Evolutionary conservation across 2,113 vertebrate species (phyloP).

Genomic region (Chloroceryle aenea): DNA sequence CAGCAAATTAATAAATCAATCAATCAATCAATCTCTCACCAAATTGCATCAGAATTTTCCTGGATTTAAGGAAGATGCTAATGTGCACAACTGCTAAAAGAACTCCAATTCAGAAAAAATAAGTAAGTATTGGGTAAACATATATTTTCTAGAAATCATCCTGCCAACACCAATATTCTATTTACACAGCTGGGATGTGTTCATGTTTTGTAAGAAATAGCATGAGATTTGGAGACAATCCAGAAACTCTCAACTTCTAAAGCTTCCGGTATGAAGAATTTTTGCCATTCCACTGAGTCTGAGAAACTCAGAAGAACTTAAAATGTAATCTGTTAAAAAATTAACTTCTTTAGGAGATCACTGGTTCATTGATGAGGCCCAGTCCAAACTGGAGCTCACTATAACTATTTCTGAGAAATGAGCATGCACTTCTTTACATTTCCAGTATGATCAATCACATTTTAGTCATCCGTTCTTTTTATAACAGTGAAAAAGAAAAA

Average conservation of each 20-base stretch:
- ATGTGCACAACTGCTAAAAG: not conserved
- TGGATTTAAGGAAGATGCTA: not conserved
- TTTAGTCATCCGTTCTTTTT: not conserved
- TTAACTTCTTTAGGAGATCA: not conserved
- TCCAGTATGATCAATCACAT: not conserved
- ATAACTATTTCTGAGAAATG: not conserved
- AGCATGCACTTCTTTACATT: not conserved
- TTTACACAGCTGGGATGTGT: constrained; percentile 59
- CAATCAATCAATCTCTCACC: too few species aligned
- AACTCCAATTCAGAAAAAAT: not conserved
- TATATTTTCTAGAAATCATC: constrained; percentile 26
- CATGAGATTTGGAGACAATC: constrained; percentile 46
- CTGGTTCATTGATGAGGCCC: not conserved
- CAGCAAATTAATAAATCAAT: too few species aligned
- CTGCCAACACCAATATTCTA: constrained; percentile 25
- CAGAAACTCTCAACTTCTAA: constrained; percentile 47
- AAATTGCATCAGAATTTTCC: not conserved
- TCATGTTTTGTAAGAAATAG: constrained; percentile 43
- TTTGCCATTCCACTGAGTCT: constrained; percentile 41
- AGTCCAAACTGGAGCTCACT: not conserved
- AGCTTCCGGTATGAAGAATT: constrained; percentile 46
- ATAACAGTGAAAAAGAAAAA: accelerated
- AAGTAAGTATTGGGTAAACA: not conserved
- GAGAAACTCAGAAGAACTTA: constrained; percentile 3
- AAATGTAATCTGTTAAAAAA: constrained; percentile 1